phyloP scores from a whole-genome alignment of 2,113 vertebrate genomes.

The Pyrgilauda ruficollis region DNA sequence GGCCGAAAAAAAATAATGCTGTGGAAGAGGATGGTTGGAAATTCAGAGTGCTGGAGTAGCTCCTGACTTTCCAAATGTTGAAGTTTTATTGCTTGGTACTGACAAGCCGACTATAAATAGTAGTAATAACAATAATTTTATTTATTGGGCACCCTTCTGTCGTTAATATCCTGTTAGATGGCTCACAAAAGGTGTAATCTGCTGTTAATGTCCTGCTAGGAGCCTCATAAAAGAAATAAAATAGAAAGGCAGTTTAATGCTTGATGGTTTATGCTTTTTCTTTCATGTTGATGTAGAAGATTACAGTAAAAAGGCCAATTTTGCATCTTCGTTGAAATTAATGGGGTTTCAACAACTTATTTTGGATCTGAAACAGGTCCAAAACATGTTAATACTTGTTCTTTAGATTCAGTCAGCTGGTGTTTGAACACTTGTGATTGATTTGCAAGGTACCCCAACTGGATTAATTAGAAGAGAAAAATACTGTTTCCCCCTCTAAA shows the following conservation, averaged over 20 bases:
- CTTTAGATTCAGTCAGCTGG: background rate
- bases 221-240: constrained; percentile 60
- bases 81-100: background rate
- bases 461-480: constrained; percentile 37
- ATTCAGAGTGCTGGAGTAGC: background rate
- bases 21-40: background rate
- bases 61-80: background rate
- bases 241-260: constrained; percentile 40
- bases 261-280: constrained; percentile 46
- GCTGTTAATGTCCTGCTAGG: constrained; percentile 48
- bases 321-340: constrained; percentile 42
- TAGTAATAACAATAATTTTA: constrained; percentile 54
- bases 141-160: constrained; percentile 44
- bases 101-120: constrained; percentile 6
- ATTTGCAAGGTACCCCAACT: background rate
- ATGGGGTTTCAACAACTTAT: constrained; percentile 14
- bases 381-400: background rate
- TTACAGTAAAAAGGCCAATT: constrained; percentile 49
- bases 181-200: constrained; percentile 49
- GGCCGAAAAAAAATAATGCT: fast-evolving
- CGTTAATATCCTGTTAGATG: constrained; percentile 40
- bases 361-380: background rate
- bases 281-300: constrained; percentile 52
- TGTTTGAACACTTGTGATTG: background rate
- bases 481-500: background rate